Evolutionary conservation across 1,140 invertebrate genomes (phyloP).

Genomic region (Heterodera schachtii): DNA sequence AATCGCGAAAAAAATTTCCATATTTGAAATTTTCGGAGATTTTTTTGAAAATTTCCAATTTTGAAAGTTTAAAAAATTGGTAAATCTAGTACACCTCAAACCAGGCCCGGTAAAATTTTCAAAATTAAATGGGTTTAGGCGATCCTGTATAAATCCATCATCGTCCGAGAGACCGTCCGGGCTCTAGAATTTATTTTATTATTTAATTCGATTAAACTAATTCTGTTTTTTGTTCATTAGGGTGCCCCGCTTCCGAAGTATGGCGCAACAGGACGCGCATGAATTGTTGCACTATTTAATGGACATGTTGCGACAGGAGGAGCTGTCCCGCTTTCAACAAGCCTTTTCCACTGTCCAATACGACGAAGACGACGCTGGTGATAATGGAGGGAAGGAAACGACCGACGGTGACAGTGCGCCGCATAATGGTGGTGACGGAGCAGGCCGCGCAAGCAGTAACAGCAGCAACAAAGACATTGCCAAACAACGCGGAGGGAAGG

Average conservation of each 20-base stretch:
- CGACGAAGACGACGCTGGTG: neutral
- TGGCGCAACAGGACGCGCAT: slow-evolving; percentile 92
- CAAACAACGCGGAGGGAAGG: too few species aligned
- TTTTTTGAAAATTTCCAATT: neutral
- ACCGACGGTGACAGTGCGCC: too few species aligned
- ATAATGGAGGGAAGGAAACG: neutral
- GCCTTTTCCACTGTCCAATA: slow-evolving; percentile 50
- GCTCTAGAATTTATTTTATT: too few species aligned
- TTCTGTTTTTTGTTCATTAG: slow-evolving; percentile 54
- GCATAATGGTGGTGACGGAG: too few species aligned
- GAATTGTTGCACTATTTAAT: slow-evolving; percentile 85
- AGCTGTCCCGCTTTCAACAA: slow-evolving; percentile 68
- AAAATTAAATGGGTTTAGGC: too few species aligned
- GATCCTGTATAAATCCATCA: too few species aligned
- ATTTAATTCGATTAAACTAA: neutral
- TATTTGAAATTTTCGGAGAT: too few species aligned
- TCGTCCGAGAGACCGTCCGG: too few species aligned
- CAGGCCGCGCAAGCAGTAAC: neutral
- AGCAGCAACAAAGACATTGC: too few species aligned
- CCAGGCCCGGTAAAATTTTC: too few species aligned
- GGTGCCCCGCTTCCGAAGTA: slow-evolving; percentile 82
- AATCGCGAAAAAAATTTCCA: too few species aligned
- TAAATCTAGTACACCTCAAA: neutral
- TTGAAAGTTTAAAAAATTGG: neutral
- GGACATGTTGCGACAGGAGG: slow-evolving; percentile 77